phyloP scores from a whole-genome alignment of 2,797 vertebrate genomes.

The Parauchenoglanis ngamensis region DNA sequence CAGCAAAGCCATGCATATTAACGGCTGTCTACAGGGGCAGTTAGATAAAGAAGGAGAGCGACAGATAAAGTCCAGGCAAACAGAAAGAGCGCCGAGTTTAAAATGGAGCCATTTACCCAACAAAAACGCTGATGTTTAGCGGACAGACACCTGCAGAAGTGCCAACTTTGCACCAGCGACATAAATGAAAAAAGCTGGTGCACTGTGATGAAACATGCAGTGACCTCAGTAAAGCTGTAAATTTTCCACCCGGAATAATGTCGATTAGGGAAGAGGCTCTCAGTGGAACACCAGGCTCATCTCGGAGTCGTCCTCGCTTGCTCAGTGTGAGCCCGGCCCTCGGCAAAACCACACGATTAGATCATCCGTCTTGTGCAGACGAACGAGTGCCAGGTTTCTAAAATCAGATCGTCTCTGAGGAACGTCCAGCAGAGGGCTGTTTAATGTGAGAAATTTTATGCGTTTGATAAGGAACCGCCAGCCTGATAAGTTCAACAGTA shows the following conservation, averaged over 20 bases:
- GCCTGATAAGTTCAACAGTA: background rate
- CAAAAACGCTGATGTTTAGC: background rate
- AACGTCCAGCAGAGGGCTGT: conserved; percentile 38
- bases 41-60: background rate
- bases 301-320: conserved; percentile 47
- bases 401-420: background rate
- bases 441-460: background rate
- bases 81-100: background rate
- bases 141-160: conserved; percentile 2
- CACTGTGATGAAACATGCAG: background rate
- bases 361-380: conserved; percentile 50
- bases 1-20: conserved; percentile 42
- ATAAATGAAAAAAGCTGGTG: background rate
- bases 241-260: conserved; percentile 22
- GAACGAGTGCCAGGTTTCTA: background rate
- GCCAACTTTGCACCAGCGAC: background rate
- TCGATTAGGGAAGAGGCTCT: background rate
- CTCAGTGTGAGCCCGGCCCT: conserved; percentile 39
- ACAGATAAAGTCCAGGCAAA: background rate
- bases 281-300: conserved; percentile 42
- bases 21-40: conserved; percentile 19
- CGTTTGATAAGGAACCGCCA: background rate
- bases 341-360: conserved; percentile 54
- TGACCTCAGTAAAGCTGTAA: background rate
- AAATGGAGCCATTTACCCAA: background rate